Base-by-base conservation (phyloP, 2,113 vertebrate genomes). In the Anhinga anhinga region DNA sequence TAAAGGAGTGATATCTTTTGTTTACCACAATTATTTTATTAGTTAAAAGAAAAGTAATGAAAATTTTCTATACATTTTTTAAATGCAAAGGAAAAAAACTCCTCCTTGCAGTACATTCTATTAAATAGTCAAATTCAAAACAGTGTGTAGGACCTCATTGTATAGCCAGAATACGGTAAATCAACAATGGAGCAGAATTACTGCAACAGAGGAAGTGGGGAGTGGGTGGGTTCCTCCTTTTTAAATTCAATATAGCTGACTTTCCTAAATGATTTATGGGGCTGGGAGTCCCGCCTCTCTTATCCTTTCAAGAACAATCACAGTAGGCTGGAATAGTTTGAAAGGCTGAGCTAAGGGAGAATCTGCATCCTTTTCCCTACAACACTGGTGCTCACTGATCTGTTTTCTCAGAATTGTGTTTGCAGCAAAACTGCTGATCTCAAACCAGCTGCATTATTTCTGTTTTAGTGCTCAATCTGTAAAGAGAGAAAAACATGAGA, bases 341-440 rank as follows among this genome's bases (percentile, higher is more conserved):
- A 95, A 95, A 92, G 85, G 18, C 61, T 95, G 86, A 97, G 84
- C 89, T 90, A 92, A 96, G 82, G 92, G 70, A 96, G 30, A 90
- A 92, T 66, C 69, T 88, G 29, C 55, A 71, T 88, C 55, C 71
- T 95, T 92, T 87, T 67, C 66, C 50, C 58, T 88, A 15, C 49
- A 78, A 91, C 27, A 77, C 62, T 69, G 23, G 40, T 70, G 42
- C 72, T 90, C 93, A 56, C 25, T 86, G 56, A 83, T 96, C 70
- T 92, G 66, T 86, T 93, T 83, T 84, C 86, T 79, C 50, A 55
- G 65, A 88, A 42, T 47, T 76, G 36, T 74, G 65, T 95, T 97
- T 23, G 17, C 63, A 92, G 71, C 86, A 97, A 86, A 97, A 94
- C 49, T 97, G 88, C 95, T 95, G 94, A 95, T 97, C 87, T 93